Evolutionary conservation across 2,888 invertebrate genomes (phyloP).

Genomic region (Scelioninae gen. 1): DNA sequence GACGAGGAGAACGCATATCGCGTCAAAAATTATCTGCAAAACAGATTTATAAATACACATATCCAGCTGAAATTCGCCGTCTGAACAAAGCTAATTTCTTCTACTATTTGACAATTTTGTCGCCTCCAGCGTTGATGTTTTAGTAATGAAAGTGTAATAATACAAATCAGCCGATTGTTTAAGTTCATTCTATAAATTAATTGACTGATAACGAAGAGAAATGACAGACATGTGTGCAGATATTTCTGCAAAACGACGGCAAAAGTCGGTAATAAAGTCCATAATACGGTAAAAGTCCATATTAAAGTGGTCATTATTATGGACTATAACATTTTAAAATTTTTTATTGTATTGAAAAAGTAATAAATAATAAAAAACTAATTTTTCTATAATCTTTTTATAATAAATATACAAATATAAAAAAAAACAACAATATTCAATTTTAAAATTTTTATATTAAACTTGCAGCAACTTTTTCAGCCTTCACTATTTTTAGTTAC

Average conservation of each 20-base stretch:
- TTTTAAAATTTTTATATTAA: neutral
- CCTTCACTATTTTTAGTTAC: neutral
- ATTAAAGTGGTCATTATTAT: no score
- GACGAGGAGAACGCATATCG: neutral
- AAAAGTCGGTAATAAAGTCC: no score
- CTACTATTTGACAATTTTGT: neutral
- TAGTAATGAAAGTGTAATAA: neutral
- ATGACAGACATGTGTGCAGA: no score
- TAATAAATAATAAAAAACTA: no score
- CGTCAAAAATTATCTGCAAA: slow-evolving; percentile 4
- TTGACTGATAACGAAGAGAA: neutral
- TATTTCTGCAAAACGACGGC: neutral
- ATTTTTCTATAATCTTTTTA: no score
- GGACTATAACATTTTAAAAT: no score
- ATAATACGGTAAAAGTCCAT: no score
- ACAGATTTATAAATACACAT: neutral
- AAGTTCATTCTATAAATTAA: neutral
- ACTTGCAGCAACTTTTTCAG: neutral
- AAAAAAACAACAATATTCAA: no score
- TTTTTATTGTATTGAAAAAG: no score
- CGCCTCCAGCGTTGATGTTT: neutral
- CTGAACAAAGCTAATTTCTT: slow-evolving; percentile 14
- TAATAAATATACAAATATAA: neutral
- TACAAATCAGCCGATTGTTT: neutral
- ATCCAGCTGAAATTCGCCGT: neutral